A percentile compares a stretch with the other conserved stretches of the same genome.
Conservation (phyloP, 1,140 invertebrate genomes). For the Drosophila suzukii region DNA sequence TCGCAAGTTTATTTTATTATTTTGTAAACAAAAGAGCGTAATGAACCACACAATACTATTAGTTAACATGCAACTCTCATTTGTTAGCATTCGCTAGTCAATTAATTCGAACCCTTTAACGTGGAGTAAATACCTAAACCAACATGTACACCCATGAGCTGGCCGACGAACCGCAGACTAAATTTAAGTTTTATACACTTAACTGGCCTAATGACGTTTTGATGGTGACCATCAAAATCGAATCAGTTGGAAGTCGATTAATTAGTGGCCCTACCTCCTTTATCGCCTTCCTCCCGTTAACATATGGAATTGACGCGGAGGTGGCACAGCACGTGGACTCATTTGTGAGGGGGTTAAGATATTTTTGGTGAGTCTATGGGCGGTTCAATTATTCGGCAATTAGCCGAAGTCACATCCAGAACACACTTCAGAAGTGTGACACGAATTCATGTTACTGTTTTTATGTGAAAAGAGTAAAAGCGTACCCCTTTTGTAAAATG, state of each 20-base stretch:
- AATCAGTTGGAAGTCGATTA: slow-evolving; percentile 82
- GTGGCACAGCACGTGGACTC: slow-evolving; percentile 65
- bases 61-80: slow-evolving; percentile 17
- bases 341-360: slow-evolving; percentile 29
- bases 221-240: slow-evolving; percentile 78
- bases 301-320: slow-evolving; percentile 19
- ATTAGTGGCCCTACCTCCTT: slow-evolving; percentile 50
- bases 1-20: no score
- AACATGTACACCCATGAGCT: slow-evolving; percentile 32
- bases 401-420: slow-evolving; percentile 46
- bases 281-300: slow-evolving; percentile 19
- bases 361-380: slow-evolving; percentile 24
- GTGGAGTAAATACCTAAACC: slow-evolving; percentile 17
- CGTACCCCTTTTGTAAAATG: background rate
- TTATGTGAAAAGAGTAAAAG: slow-evolving; percentile 11
- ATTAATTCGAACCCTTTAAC: slow-evolving; percentile 50
- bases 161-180: slow-evolving; percentile 28
- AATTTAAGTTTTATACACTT: slow-evolving; percentile 73
- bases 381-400: slow-evolving; percentile 74
- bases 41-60: slow-evolving; percentile 5
- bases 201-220: slow-evolving; percentile 73
- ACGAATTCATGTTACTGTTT: slow-evolving; percentile 10
- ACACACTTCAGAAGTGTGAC: slow-evolving; percentile 39
- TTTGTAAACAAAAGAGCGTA: slow-evolving; percentile 4
- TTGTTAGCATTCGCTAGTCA: slow-evolving; percentile 34